Evolutionary conservation across 2,113 vertebrate species (phyloP).

Genomic region (Laticauda colubrina): DNA sequence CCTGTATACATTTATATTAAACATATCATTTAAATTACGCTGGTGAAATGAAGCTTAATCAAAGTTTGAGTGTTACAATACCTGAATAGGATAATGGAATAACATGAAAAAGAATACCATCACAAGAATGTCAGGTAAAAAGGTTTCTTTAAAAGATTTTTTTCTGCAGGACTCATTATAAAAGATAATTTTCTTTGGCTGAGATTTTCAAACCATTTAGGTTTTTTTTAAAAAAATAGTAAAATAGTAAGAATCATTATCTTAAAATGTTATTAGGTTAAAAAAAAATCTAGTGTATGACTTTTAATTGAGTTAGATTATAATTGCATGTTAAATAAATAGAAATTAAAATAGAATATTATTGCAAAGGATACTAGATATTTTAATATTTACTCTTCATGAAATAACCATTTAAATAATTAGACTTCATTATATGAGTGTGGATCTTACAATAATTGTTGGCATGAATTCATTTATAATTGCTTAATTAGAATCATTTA

Average conservation of each 20-base stretch:
- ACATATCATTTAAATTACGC: not conserved
- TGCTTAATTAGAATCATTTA: constrained; percentile 55
- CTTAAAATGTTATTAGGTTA: constrained; percentile 42
- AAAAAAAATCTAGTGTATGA: constrained; percentile 44
- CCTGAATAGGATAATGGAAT: not conserved
- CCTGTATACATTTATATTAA: not conserved
- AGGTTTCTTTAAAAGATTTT: constrained; percentile 39
- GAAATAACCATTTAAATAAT: constrained; percentile 68
- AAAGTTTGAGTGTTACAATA: not conserved
- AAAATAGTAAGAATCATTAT: not conserved
- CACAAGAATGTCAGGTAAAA: constrained; percentile 38
- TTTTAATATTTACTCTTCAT: constrained; percentile 64
- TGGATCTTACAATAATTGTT: constrained; percentile 61
- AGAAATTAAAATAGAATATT: too few species aligned
- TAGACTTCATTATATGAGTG: constrained; percentile 61
- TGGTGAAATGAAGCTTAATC: not conserved
- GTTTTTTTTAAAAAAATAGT: not conserved
- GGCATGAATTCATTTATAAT: constrained; percentile 67
- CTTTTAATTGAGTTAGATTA: constrained; percentile 74
- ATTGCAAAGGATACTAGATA: too few species aligned
- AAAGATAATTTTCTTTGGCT: constrained; percentile 65
- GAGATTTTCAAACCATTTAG: constrained; percentile 53
- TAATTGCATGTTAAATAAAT: constrained; percentile 75
- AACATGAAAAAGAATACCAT: not conserved
- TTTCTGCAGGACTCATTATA: constrained; percentile 54